Base-by-base conservation (phyloP, 2,113 vertebrate genomes). In the Podiceps cristatus region DNA sequence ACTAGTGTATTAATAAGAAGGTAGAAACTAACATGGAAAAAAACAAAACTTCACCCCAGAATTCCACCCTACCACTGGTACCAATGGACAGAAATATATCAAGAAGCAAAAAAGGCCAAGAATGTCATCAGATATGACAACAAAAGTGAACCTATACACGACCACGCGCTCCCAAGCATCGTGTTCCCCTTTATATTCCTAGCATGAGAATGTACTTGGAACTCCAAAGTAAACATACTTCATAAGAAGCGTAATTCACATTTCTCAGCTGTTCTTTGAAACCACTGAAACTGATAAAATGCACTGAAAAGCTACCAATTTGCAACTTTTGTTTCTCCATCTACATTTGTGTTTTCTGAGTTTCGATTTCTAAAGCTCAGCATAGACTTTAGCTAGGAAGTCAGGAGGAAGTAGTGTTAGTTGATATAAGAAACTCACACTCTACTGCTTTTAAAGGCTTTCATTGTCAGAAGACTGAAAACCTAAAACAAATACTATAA, bases 121-220 rank as follows among this genome's bases (percentile, higher is more conserved):
- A 87, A 47, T 9, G 5, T 52, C 40, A 76, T 17, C 31, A 90
- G 5, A 12, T 24, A 22, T 13, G n/a, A 75, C n/a, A 87, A 42
- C 6, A 63, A 29, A 59, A 59, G 31, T 4, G 2, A 28, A 72
- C 20, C 44, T 37, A 24, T 4, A n/a, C 18, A 11, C 11, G 42
- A 33, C 20, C 8, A 4, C 1, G 18, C 0, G 2, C 17, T 75
- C 31, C 35, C 33, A 40, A 73, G n/a, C 16, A 74, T 18, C 60
- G 20, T 0, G 2, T 13, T 66, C 19, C 33, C 24, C 17, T 77
- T 64, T 19, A 31, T 7, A 72, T 12, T 25, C 62, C 78, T 18
- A 66, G 73, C 27, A 66, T 0, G 0, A 45, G 19, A 59, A 64
- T 0, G 0, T 4, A 18, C 7, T 18, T 29, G 5, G 25, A 74